Evolutionary conservation across 1,140 invertebrate species (phyloP), one percentile per base, ranked within the genome.

Genomic region (Pollicipes pollicipes): DNA sequence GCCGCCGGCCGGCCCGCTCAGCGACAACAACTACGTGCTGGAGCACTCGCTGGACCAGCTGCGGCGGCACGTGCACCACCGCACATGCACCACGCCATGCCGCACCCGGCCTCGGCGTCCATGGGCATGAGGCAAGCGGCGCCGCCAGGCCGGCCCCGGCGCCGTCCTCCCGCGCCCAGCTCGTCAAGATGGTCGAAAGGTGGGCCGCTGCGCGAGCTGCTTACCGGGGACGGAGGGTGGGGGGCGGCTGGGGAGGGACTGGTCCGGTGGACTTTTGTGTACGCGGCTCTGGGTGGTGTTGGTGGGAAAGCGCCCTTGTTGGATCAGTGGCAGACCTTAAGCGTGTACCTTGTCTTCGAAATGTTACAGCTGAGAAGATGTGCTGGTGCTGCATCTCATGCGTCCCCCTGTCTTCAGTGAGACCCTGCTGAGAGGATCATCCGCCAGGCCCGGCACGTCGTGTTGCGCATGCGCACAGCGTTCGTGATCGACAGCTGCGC

Each of bases 31-130:
- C 81, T 92, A 96, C 78, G 94, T 97, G 13, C 79, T 98, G 69
- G 95, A 98, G 78, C 95, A 97, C 80, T 96, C 93, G 0, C 80
- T 98, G 31, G 94, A 98, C 82, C 95, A 97, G 80, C 80, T 97
- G 66, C 80, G 97, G 35, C 83, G 94, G 27, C 91, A 96, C 77
- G 88, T 94, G 16, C 95, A 97, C 82, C 88, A 93, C 78, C 87
- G 89, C 77, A 95, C 79, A 90, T 92, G 10, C 90, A 95, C 82
- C 90, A 93, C 81, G 90, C 93, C 6, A 90, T 95, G 78, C 95
- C 95, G 1, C 94, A 97, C 83, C 94, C 94, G 1, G 89, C 92
- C 26, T 93, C 92, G 66, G 92, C 90, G 17, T 90, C 91, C 4
- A 82, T 97, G 1, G 95, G 94, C 0, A 88, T 94, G 26, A 91